phyloP scores from a whole-genome alignment of 2,888 invertebrate genomes.

The Ecdyonurus torrentis region DNA sequence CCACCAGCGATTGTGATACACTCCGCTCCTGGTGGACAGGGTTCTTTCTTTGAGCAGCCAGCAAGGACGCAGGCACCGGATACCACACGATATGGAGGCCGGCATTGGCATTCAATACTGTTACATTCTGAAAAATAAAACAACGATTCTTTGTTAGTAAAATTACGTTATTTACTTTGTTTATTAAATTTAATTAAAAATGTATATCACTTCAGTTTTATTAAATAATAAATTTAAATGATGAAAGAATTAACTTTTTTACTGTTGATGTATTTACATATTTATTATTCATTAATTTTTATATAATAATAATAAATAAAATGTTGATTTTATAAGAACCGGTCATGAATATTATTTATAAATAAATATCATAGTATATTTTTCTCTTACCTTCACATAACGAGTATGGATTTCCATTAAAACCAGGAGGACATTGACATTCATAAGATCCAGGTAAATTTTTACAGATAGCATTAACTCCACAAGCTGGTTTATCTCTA shows the following conservation, averaged over 20 bases:
- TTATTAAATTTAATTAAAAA: too few species aligned
- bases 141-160: too few species aligned
- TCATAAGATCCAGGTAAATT: slow-evolving; percentile 87
- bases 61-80: slow-evolving; percentile 71
- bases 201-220: too few species aligned
- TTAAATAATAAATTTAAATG: too few species aligned
- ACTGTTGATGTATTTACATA: too few species aligned
- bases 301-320: too few species aligned
- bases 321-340: too few species aligned
- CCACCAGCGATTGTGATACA: slow-evolving; percentile 80
- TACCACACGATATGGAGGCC: slow-evolving; percentile 69
- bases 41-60: slow-evolving; percentile 62
- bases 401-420: slow-evolving; percentile 78
- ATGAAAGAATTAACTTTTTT: too few species aligned
- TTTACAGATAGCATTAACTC: slow-evolving; percentile 76
- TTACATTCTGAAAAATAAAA: slow-evolving; percentile 50
- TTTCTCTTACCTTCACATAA: slow-evolving; percentile 46
- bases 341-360: too few species aligned
- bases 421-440: slow-evolving; percentile 76
- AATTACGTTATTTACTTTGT: too few species aligned
- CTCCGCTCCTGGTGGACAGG: slow-evolving; percentile 73
- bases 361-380: too few species aligned
- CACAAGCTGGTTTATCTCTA: slow-evolving; percentile 63
- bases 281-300: too few species aligned
- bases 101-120: slow-evolving; percentile 70